Percentiles rank a stretch among this genome's conserved stretches.
phyloP scores from a whole-genome alignment of 2,888 invertebrate species.

The Hydropsyche betteni region DNA sequence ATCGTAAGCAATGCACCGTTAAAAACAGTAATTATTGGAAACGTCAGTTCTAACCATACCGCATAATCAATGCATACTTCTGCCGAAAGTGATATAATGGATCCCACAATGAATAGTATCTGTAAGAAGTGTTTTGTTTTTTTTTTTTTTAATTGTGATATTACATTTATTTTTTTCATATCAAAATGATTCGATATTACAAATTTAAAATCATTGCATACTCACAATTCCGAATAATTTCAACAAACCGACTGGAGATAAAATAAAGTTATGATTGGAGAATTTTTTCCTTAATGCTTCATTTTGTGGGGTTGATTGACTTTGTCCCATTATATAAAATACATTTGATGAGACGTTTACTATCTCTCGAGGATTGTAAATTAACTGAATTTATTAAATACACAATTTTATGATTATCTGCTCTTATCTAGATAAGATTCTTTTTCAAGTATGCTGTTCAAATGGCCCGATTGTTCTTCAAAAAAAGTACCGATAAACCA shows the following conservation, averaged over 20 bases:
- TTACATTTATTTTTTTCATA: too few species aligned
- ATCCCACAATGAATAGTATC: constrained; percentile 46
- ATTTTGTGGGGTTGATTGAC: constrained; percentile 42
- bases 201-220: too few species aligned
- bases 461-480: too few species aligned
- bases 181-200: too few species aligned
- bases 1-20: constrained; percentile 42
- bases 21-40: constrained; percentile 40
- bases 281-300: constrained; percentile 45
- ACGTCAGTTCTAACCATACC: constrained; percentile 41
- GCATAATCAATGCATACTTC: constrained; percentile 37
- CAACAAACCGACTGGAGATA: constrained; percentile 46
- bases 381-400: too few species aligned
- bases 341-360: too few species aligned
- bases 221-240: constrained; percentile 45
- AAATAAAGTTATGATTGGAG: constrained; percentile 44
- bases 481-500: too few species aligned
- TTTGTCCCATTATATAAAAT: constrained; percentile 38
- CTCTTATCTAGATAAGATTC: too few species aligned
- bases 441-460: too few species aligned
- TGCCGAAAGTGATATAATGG: constrained; percentile 44
- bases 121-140: constrained; percentile 27
- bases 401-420: too few species aligned
- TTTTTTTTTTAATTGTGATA: too few species aligned
- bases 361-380: too few species aligned